These are phyloP conservation scores for Aldabrachelys gigantea DNA, from an alignment of 2,113 vertebrate species.

Conservation along the genomic window DNA sequence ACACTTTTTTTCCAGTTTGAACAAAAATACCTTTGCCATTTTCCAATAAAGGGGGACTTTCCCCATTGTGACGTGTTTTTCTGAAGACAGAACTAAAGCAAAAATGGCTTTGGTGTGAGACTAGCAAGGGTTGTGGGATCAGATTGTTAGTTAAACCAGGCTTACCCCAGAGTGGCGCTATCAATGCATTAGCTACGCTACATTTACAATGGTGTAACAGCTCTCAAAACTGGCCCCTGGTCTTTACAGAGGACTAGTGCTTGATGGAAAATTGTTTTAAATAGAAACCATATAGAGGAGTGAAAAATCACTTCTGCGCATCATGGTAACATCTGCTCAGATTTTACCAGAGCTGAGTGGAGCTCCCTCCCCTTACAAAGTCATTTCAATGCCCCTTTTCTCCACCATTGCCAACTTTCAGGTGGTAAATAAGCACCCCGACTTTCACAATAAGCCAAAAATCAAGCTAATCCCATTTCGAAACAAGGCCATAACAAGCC, in stretches of 20 bases:
- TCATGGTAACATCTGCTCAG: not conserved
- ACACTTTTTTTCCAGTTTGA: not conserved
- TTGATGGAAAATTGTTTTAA: not conserved
- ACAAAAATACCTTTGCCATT: not conserved
- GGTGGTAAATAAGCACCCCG: no score
- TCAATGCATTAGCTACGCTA: not conserved
- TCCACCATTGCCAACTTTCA: no score
- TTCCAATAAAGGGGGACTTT: not conserved
- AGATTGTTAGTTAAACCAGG: not conserved
- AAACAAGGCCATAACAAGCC: no score
- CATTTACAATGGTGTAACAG: not conserved
- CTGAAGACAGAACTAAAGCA: not conserved
- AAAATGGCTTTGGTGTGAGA: not conserved
- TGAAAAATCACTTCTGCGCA: not conserved
- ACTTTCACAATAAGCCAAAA: no score
- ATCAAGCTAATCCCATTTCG: no score
- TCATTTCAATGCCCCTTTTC: accelerated
- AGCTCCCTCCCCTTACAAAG: accelerated
- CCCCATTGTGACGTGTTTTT: not conserved
- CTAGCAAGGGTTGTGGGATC: not conserved
- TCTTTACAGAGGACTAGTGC: not conserved
- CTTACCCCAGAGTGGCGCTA: not conserved
- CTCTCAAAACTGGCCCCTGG: accelerated
- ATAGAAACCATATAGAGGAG: not conserved
- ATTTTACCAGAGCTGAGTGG: not conserved